phyloP scores from a whole-genome alignment of 1,140 invertebrate genomes.

The Sminthurinus signatus region DNA sequence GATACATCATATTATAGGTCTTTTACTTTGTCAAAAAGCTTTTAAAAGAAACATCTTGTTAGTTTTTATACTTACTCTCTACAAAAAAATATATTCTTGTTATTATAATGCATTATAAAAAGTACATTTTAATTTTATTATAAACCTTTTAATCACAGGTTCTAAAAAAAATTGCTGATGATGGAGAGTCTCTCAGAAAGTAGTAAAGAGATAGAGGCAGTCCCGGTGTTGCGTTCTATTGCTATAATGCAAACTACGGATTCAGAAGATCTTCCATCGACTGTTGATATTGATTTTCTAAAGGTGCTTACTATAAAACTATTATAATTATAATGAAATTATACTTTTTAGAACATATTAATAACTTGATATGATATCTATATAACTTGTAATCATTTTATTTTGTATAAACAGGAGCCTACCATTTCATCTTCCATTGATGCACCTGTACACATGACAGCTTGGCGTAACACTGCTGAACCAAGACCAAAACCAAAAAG shows the following conservation, averaged over 20 bases:
- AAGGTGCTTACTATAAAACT: constrained; percentile 22
- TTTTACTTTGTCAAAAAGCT: no score
- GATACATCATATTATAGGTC: no score
- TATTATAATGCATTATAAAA: no score
- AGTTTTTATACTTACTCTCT: no score
- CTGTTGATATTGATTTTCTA: constrained; percentile 38
- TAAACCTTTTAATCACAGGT: no score
- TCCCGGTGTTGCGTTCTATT: constrained; percentile 26
- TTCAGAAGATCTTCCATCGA: constrained; percentile 30
- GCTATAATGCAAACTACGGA: constrained; percentile 15
- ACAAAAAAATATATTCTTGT: no score
- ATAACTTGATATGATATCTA: not conserved
- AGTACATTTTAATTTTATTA: no score
- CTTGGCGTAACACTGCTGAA: constrained; percentile 28
- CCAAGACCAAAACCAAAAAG: constrained; percentile 11
- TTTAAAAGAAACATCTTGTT: no score
- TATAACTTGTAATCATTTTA: no score
- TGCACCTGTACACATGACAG: constrained; percentile 12
- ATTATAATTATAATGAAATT: not conserved
- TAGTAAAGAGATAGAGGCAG: constrained; percentile 19
- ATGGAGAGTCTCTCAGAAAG: no score
- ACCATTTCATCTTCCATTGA: not conserved
- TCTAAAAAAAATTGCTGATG: no score
- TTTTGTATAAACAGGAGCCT: no score
- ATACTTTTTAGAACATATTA: not conserved